A percentile compares a stretch with the other conserved stretches of the same genome.
phyloP scores from a whole-genome alignment of 2,113 vertebrate genomes.

The Dolichotis patagonum region DNA sequence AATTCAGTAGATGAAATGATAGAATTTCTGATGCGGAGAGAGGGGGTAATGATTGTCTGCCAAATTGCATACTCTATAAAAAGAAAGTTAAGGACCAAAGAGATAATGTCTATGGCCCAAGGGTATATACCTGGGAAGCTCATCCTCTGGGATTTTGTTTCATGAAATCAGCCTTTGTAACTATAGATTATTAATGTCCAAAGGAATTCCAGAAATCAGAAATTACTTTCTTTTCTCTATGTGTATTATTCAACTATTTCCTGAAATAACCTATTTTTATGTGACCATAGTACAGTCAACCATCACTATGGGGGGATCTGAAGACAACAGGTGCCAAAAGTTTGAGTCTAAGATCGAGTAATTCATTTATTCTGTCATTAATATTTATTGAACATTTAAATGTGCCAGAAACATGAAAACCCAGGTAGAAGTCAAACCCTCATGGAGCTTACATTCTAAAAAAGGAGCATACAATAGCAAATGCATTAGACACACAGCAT shows the following conservation, averaged over 20 bases:
- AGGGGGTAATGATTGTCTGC: conserved; percentile 4
- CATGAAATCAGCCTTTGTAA: not conserved
- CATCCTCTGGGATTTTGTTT: not conserved
- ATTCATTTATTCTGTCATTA: not conserved
- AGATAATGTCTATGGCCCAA: not conserved
- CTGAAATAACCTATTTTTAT: not conserved
- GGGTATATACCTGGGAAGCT: not conserved
- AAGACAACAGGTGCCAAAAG: not conserved
- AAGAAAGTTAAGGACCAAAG: conserved; percentile 1
- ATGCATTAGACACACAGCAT: not conserved
- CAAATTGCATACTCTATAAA: not conserved
- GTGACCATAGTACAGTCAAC: not conserved
- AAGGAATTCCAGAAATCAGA: not conserved
- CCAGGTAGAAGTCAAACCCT: not conserved
- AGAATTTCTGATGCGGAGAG: conserved; percentile 19
- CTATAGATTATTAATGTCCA: not conserved
- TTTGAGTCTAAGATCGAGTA: not conserved
- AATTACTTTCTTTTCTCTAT: not conserved
- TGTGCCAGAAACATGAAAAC: not conserved
- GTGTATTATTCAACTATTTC: not conserved
- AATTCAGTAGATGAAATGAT: conserved; percentile 7
- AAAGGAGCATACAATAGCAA: not conserved
- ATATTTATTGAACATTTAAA: not conserved
- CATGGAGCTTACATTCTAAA: not conserved
- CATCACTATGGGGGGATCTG: not conserved